Evolutionary conservation across 2,888 invertebrate species (phyloP).

Genomic region (Scaptomyza parva): DNA sequence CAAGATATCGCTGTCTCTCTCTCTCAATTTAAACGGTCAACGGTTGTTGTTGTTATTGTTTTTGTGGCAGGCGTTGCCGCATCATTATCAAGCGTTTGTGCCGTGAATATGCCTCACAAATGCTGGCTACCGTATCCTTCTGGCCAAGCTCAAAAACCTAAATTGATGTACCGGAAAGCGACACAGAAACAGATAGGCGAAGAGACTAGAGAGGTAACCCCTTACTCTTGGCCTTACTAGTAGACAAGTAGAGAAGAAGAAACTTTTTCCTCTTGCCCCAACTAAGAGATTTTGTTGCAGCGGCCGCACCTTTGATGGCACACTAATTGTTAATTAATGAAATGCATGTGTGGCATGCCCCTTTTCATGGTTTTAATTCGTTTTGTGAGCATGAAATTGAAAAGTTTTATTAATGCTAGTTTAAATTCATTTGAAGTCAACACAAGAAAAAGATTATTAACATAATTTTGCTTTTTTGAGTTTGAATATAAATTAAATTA

Average conservation of each 20-base stretch:
- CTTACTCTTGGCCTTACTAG: background rate
- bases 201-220: background rate
- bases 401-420: conserved; percentile 30
- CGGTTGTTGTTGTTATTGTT: conserved; percentile 19
- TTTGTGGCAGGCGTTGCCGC: conserved; percentile 67
- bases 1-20: conserved; percentile 3
- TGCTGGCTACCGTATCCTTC: conserved; percentile 70
- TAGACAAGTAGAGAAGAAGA: background rate
- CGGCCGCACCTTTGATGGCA: conserved; percentile 63
- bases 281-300: conserved; percentile 18
- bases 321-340: conserved; percentile 77
- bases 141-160: conserved; percentile 31
- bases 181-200: conserved; percentile 17
- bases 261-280: background rate
- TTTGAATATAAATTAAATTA: background rate
- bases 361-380: conserved; percentile 8
- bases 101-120: conserved; percentile 29
- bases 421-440: conserved; percentile 17
- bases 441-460: conserved; percentile 14
- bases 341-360: conserved; percentile 56
- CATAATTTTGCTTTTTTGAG: background rate
- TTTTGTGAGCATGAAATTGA: conserved; percentile 13
- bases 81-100: conserved; percentile 70
- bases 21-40: conserved; percentile 58
- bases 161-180: conserved; percentile 60